Evolutionary conservation across 2,888 invertebrate species (phyloP).

Genomic region (Cerceris ruficornis): DNA sequence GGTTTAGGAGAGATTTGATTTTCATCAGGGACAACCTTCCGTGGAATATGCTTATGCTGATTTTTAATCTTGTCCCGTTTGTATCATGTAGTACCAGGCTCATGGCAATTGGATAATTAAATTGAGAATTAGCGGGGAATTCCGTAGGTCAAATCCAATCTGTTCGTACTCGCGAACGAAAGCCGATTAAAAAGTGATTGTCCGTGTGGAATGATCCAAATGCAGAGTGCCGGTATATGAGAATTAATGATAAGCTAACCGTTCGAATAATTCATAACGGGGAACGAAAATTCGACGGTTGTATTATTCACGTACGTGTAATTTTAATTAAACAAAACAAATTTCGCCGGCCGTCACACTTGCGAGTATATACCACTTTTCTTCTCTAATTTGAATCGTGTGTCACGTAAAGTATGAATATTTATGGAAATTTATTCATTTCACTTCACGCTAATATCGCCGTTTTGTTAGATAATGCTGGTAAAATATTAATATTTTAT

Average conservation of each 20-base stretch:
- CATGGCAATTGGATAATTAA: conserved; percentile 28
- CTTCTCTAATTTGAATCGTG: too few species aligned
- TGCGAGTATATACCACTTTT: too few species aligned
- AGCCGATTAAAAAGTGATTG: conserved; percentile 40
- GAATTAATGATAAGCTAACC: conserved; percentile 3
- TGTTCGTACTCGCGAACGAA: conserved; percentile 18
- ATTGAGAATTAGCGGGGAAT: conserved; percentile 25
- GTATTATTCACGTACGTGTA: too few species aligned
- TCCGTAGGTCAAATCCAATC: conserved; percentile 30
- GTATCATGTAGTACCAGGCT: neutral
- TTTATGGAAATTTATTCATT: too few species aligned
- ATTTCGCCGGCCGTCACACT: too few species aligned
- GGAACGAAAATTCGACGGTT: too few species aligned
- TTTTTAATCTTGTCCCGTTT: conserved; percentile 18
- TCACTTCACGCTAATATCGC: too few species aligned
- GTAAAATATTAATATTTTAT: too few species aligned
- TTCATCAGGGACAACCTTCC: neutral
- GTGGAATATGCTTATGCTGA: conserved; percentile 4
- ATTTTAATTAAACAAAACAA: too few species aligned
- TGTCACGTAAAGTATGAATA: too few species aligned
- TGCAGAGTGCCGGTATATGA: conserved; percentile 4
- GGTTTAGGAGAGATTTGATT: conserved; percentile 1
- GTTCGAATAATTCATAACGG: too few species aligned
- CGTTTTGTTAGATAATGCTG: too few species aligned
- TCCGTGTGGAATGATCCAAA: conserved; percentile 3